Conservation (phyloP, 1,140 invertebrate species). For the Temnothorax curvispinosus region DNA sequence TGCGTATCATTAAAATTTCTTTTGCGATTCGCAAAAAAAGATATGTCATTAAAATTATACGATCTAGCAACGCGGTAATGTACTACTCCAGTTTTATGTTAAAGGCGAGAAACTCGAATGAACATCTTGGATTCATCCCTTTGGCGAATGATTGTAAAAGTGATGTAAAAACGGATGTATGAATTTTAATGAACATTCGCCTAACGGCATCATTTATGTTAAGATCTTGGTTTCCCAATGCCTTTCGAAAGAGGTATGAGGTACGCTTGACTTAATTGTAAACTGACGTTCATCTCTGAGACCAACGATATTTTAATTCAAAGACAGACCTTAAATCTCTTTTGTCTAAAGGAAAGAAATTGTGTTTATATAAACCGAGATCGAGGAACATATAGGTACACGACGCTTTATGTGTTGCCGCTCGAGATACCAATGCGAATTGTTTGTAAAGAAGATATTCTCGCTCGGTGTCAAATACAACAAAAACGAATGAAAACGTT, state of each 20-base stretch:
- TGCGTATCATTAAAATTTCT: not conserved
- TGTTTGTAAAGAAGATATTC: not conserved
- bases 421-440: not conserved
- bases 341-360: not conserved
- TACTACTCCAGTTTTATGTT: not conserved
- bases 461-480: not conserved
- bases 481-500: not conserved
- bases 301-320: not conserved
- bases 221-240: slow-evolving; percentile 2
- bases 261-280: not conserved
- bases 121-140: not conserved
- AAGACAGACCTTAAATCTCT: not conserved
- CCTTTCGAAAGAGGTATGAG: not conserved
- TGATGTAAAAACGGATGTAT: not conserved
- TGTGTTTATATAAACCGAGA: not conserved
- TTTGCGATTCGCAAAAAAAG: not conserved
- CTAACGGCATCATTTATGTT: slow-evolving; percentile 3
- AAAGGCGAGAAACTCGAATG: not conserved
- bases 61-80: not conserved
- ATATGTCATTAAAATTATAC: not conserved
- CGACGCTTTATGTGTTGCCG: not conserved
- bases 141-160: not conserved
- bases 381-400: not conserved
- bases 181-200: slow-evolving; percentile 8
- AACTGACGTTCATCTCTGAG: not conserved